Base-by-base conservation (phyloP, 1,140 invertebrate genomes). In the Tetramorium simillimum region DNA sequence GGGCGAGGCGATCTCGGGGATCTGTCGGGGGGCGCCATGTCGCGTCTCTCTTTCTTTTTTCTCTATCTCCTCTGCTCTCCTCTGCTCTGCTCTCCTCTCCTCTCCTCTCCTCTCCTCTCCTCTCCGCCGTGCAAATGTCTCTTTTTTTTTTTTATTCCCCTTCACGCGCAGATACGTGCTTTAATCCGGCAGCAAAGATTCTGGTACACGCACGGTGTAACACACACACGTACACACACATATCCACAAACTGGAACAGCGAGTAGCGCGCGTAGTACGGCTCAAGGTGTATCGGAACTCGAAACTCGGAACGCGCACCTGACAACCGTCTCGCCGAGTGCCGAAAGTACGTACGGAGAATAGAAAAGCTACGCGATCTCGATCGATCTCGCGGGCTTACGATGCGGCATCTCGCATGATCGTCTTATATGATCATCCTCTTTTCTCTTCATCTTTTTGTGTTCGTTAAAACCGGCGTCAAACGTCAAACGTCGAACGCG, bases 11-110 rank as follows among this genome's bases (percentile, higher is more conserved):
- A 90, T n/a, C n/a, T n/a, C n/a, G n/a, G n/a, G n/a, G n/a, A n/a
- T 89, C 93, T 93, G 88, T 94, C 93, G 80, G 94, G 94, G 81
- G 94, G 94, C 92, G 94, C 94, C 94, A 94, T 94, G 75, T 46
- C 60, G 78, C 76, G 53, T 16, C 24, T 58, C 67, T 86, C 53
- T 58, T 24, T 37, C 16, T 43, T 3, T 72, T 1, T 33, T 1
- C n/a, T 7, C 28, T 0, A 7, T 16, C 77, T 2, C 43, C 21
- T 72, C 2, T 58, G 16, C 33, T 21, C 46, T 37, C 9, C 58
- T 40, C 56, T 51, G n/a, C n/a, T n/a, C n/a, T n/a, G n/a, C 21
- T 72, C 2, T 58, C 21, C 33, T 21, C 46, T 37, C 9, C 58
- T 40, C 56, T 51, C 3, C 49, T 16, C 77, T 2, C 43, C 21